Evolutionary conservation across 2,113 vertebrate species (phyloP).

Genomic region (Ciconia maguari): DNA sequence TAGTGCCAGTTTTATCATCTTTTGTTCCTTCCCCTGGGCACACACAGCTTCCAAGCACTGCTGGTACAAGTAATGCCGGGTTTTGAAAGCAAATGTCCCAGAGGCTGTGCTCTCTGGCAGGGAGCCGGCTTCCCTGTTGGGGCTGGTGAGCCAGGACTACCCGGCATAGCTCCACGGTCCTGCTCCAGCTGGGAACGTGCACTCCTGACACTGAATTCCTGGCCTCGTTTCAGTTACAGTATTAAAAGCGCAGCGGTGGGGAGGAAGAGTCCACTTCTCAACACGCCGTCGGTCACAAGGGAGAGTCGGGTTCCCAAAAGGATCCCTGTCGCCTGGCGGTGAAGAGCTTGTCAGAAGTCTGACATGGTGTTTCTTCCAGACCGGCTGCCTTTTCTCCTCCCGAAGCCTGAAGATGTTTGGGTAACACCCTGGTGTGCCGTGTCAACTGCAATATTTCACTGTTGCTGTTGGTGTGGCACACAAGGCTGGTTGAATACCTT

Average conservation of each 20-base stretch:
- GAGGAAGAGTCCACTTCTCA: neutral
- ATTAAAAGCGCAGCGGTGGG: neutral
- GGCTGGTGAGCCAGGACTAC: neutral
- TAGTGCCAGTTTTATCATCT: neutral
- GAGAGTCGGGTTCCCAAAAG: neutral
- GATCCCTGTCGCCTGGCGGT: neutral
- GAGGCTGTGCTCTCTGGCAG: neutral
- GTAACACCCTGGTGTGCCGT: neutral
- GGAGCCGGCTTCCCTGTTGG: neutral
- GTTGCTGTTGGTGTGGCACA: neutral
- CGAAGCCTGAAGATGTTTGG: neutral
- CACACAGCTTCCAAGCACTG: neutral
- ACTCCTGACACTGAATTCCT: neutral
- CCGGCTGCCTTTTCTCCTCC: neutral
- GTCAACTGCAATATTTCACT: rapidly evolving
- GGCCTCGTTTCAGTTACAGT: neutral
- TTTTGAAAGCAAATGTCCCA: neutral
- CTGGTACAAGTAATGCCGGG: neutral
- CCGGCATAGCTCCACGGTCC: neutral
- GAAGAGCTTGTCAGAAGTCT: neutral
- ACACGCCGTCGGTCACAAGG: rapidly evolving
- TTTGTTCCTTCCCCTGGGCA: neutral
- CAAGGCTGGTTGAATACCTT: neutral
- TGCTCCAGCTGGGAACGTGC: neutral
- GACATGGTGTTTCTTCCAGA: rapidly evolving